A percentile compares a stretch with the other conserved stretches of the same genome.
phyloP scores from a whole-genome alignment of 2,888 invertebrate species.

The Chorisops tibialis region DNA sequence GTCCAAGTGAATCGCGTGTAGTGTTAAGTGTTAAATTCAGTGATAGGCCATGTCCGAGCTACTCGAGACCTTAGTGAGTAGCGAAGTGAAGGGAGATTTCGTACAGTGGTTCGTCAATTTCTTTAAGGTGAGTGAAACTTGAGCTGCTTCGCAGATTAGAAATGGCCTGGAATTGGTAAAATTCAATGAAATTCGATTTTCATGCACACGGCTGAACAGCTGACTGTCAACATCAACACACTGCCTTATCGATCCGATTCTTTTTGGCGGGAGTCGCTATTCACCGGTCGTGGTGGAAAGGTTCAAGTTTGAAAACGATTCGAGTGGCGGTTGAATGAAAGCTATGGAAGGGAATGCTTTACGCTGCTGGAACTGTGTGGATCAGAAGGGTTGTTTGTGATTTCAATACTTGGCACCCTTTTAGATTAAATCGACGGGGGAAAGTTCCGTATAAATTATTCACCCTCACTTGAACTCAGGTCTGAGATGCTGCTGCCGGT shows the following conservation, averaged over 20 bases:
- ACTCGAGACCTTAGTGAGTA: neutral
- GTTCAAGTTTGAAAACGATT: neutral
- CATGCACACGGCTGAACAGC: neutral
- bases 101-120: constrained; percentile 2
- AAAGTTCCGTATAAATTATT: too few relatives aligned
- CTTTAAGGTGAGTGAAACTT: constrained; percentile 9
- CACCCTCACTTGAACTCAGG: too few relatives aligned
- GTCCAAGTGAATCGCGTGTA: neutral
- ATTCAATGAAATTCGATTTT: too few relatives aligned
- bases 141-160: neutral
- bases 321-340: too few relatives aligned
- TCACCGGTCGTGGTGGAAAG: constrained; percentile 6
- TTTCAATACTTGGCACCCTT: too few relatives aligned
- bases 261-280: neutral
- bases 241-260: constrained; percentile 1
- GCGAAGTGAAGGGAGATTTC: constrained; percentile 6
- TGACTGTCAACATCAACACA: constrained; percentile 16
- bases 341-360: too few relatives aligned
- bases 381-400: too few relatives aligned
- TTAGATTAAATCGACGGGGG: too few relatives aligned
- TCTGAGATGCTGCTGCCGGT: too few relatives aligned
- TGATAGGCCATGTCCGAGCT: constrained; percentile 6
- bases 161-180: too few relatives aligned
- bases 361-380: too few relatives aligned
- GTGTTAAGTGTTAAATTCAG: neutral